phyloP scores from a whole-genome alignment of 2,797 vertebrate genomes.

The Xenentodon cancila region DNA sequence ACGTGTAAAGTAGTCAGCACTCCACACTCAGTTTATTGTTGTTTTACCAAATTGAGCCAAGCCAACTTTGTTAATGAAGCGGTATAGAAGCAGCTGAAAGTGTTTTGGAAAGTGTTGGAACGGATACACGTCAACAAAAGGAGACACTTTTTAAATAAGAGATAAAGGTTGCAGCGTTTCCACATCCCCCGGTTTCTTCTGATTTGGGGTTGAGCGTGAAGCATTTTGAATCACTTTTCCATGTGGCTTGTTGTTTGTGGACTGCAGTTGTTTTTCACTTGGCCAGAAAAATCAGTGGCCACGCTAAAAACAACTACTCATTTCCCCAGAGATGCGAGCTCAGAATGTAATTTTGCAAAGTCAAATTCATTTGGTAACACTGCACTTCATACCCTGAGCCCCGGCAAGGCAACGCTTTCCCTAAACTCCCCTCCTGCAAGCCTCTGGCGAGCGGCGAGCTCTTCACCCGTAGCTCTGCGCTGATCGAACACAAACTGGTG shows the following conservation, averaged over 20 bases:
- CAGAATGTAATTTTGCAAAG: conserved; percentile 51
- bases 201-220: conserved; percentile 4
- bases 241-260: conserved; percentile 32
- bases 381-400: conserved; percentile 46
- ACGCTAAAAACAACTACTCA: conserved; percentile 17
- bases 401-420: conserved; percentile 36
- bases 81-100: too few relatives aligned
- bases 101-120: too few relatives aligned
- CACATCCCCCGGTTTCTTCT: too few relatives aligned
- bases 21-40: too few relatives aligned
- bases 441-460: conserved; percentile 29
- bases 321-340: conserved; percentile 32
- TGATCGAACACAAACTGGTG: conserved; percentile 74
- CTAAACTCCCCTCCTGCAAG: conserved; percentile 38
- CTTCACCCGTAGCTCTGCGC: conserved; percentile 59
- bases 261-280: conserved; percentile 33
- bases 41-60: too few relatives aligned
- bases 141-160: too few relatives aligned
- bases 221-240: conserved; percentile 33
- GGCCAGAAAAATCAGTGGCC: conserved; percentile 40
- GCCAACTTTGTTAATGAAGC: too few relatives aligned
- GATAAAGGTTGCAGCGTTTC: too few relatives aligned
- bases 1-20: too few relatives aligned
- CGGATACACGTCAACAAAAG: too few relatives aligned
- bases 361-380: conserved; percentile 59